Evolutionary conservation across 1,140 invertebrate species (phyloP), one percentile per base, ranked within the genome.

Genomic region (Drosophila burlai): DNA sequence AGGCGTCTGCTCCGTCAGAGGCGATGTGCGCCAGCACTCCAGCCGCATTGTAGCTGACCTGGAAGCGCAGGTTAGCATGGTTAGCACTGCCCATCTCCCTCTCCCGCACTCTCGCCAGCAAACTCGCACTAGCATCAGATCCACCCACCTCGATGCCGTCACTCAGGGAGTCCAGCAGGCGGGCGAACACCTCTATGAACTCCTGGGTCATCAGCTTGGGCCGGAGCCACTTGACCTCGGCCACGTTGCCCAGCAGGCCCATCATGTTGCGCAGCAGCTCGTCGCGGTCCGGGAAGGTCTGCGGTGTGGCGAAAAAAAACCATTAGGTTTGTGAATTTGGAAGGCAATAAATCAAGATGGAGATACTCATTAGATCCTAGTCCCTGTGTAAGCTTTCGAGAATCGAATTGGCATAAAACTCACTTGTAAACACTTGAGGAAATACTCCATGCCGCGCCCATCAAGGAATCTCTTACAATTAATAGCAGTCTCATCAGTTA

Each of bases 21-120:
- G 97, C 97, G 93, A 99, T 97, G 93, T 99, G 98, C 15, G 98
- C 97, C 52, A 99, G 94, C 10, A 99, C 98, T 24, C 98, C 98
- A 13, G 98, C 98, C 18, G 98, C 98, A 94, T 99, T 99, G 93
- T 99, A 99, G 86, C 97, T 98, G 52, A 98, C 97, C 96, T 97
- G 82, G 84, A 73, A 81, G 81, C 81, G 74, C 77, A 90, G 76
- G 76, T 79, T 77, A 77, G 63, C 75, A 78, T 81, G 65, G 65
- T 87, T 84, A 87, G 69, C 76, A 89, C 79, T 87, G 66, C 65
- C 80, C 81, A 75, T 89, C 66, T 73, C 69, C 74, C 76, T 71
- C 69, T 63, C 57, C 59, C 52, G 64, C 64, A 71, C 40, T 66
- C 49, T 68, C 49, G 67, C 47, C 64, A 68, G 29, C 63, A 71